Evolutionary conservation across 2,113 vertebrate genomes (phyloP).

Genomic region (Alligator mississippiensis): DNA sequence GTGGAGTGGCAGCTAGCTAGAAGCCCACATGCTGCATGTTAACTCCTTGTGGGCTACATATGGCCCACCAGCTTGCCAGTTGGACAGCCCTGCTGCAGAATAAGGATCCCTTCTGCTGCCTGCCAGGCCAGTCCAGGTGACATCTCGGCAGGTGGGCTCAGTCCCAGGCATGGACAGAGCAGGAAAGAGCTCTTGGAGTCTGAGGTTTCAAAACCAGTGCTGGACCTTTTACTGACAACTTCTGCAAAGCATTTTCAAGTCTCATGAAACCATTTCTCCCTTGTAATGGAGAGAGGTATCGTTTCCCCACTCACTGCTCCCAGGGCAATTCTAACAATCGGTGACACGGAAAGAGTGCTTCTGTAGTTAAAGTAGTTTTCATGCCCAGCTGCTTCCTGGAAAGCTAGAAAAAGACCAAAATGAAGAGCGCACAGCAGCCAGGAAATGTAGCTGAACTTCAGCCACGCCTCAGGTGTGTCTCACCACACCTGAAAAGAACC

Average conservation of each 20-base stretch:
- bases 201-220: not conserved
- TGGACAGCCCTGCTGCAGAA: no score
- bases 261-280: not conserved
- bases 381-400: constrained; percentile 24
- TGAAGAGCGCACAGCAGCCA: not conserved
- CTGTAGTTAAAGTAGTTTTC: not conserved
- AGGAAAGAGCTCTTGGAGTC: not conserved
- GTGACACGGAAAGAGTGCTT: not conserved
- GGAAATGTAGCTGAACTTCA: not conserved
- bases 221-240: not conserved
- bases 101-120: not conserved
- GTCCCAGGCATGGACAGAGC: not conserved
- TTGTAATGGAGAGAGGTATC: not conserved
- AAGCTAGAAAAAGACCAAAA: not conserved
- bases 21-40: no score
- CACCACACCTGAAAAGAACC: not conserved
- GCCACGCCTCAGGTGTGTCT: no score
- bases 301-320: fast-evolving
- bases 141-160: not conserved
- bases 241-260: not conserved
- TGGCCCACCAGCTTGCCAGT: no score
- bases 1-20: no score
- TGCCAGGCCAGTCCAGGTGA: fast-evolving
- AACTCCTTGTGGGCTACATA: no score
- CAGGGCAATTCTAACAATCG: not conserved